These are phyloP conservation scores for Tetraneura akinire DNA, from an alignment of 1,140 invertebrate species.

Conservation along the genomic window DNA sequence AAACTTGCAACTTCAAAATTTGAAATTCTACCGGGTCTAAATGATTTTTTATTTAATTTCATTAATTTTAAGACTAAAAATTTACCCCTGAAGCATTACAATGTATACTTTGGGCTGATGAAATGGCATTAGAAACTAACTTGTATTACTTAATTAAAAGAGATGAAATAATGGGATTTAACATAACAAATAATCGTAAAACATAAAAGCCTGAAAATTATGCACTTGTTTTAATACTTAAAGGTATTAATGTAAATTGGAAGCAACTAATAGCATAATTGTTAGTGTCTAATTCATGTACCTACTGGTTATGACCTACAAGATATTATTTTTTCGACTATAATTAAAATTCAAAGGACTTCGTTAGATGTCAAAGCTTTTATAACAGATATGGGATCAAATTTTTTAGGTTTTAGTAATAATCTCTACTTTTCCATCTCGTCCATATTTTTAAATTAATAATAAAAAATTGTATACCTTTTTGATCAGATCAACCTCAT, in stretches of 20 bases:
- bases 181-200: neutral
- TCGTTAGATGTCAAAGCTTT: neutral
- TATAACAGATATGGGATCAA: neutral
- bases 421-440: neutral
- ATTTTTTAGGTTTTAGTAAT: too few relatives aligned
- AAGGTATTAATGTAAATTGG: neutral
- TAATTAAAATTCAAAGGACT: neutral
- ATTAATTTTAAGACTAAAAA: conserved; percentile 9
- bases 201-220: neutral
- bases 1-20: neutral
- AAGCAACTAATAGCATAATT: too few relatives aligned
- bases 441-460: conserved; percentile 8
- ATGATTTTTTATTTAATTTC: neutral
- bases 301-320: too few relatives aligned
- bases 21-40: neutral
- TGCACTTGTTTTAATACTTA: neutral
- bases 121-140: neutral
- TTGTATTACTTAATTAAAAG: neutral
- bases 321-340: neutral
- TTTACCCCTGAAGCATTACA: conserved; percentile 5
- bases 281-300: too few relatives aligned
- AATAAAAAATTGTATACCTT: too few relatives aligned
- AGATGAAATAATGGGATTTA: conserved; percentile 10
- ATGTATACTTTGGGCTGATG: neutral
- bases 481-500: too few relatives aligned